Evolutionary conservation across 2,888 invertebrate species (phyloP).

Genomic region (Stenurella melanura): DNA sequence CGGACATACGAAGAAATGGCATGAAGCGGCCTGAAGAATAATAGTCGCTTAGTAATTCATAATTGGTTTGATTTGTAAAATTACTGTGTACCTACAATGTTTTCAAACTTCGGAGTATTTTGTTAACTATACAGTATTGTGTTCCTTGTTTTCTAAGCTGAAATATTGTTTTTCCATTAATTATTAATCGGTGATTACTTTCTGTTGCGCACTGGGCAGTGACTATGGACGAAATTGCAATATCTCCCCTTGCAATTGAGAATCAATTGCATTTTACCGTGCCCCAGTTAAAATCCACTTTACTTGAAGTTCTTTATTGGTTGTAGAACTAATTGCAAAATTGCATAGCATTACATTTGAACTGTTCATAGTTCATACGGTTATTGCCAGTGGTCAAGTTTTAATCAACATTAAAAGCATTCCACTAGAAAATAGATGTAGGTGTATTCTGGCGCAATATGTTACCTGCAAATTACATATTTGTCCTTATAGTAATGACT

Average conservation of each 20-base stretch:
- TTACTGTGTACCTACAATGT: too few relatives aligned
- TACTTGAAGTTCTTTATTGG: constrained; percentile 37
- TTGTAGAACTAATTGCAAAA: constrained; percentile 40
- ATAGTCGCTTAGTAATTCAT: too few relatives aligned
- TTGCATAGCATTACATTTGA: constrained; percentile 22
- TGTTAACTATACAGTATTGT: too few relatives aligned
- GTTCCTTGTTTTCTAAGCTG: too few relatives aligned
- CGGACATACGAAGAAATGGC: too few relatives aligned
- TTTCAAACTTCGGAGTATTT: too few relatives aligned
- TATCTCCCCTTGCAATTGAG: constrained; percentile 15
- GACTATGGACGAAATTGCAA: background rate
- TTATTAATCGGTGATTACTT: constrained; percentile 3
- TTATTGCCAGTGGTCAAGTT: constrained; percentile 7
- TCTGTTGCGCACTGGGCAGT: background rate
- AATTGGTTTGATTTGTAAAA: too few relatives aligned
- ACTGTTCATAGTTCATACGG: constrained; percentile 3
- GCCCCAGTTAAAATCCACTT: constrained; percentile 34
- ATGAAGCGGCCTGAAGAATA: too few relatives aligned
- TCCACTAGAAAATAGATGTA: background rate
- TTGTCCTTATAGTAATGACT: too few relatives aligned
- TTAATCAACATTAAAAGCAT: constrained; percentile 26
- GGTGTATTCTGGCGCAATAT: background rate
- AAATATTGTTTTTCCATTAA: background rate
- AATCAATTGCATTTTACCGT: constrained; percentile 37
- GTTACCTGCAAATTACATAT: too few relatives aligned